Conservation (phyloP, 30 jellyfish, hydroid and myxozoan genomes). For the Cassiopea andromeda region DNA sequence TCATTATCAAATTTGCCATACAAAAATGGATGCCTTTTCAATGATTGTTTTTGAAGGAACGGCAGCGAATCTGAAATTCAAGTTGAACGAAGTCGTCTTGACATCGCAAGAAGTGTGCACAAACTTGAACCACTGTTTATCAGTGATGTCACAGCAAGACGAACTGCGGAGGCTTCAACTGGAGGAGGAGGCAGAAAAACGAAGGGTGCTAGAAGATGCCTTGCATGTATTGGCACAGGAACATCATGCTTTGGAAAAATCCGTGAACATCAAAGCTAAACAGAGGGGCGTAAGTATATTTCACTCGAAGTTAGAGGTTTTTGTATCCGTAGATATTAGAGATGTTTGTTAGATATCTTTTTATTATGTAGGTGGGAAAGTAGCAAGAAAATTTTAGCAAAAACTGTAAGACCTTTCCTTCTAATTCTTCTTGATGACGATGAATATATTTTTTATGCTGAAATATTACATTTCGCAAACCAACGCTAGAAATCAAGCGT, state of each 20-base stretch:
- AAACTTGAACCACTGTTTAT: slow-evolving; percentile 86
- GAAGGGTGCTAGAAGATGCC: slow-evolving; percentile 96
- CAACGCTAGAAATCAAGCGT: no score
- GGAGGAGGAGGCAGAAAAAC: slow-evolving; percentile 95
- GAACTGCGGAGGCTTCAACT: slow-evolving; percentile 96
- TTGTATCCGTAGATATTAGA: no score
- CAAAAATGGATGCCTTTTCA: no score
- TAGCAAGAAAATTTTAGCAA: no score
- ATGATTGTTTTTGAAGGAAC: slow-evolving; percentile 62
- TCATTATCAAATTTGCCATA: no score
- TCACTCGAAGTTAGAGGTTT: no score
- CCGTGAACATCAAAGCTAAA: slow-evolving; percentile 72
- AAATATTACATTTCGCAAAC: no score
- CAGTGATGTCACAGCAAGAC: slow-evolving; percentile 96
- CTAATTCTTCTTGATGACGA: no score
- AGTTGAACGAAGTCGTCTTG: slow-evolving; percentile 89
- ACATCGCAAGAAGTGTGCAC: slow-evolving; percentile 96
- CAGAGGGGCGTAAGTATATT: slow-evolving; percentile 51
- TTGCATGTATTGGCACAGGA: slow-evolving; percentile 97
- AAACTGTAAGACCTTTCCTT: no score
- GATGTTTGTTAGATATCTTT: neutral
- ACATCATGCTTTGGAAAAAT: slow-evolving; percentile 92
- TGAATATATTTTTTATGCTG: no score
- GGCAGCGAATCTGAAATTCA: slow-evolving; percentile 83
- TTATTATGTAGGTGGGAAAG: no score